These are phyloP conservation scores for Gallinago stenura DNA, from an alignment of 2,797 vertebrate genomes.

Conservation along the genomic window DNA sequence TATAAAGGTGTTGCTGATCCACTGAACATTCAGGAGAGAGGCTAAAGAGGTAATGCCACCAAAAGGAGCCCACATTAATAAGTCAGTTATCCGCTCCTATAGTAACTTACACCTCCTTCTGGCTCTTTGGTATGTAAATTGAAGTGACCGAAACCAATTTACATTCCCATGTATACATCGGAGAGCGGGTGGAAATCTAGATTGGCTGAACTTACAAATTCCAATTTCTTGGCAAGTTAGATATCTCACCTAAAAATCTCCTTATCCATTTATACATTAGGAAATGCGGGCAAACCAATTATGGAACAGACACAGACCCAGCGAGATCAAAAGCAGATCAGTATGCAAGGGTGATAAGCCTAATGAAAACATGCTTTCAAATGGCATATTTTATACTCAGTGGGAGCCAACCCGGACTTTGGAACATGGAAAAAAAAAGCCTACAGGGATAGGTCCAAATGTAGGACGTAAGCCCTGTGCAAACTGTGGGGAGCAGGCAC, in stretches of 20 bases:
- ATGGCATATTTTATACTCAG: conserved; percentile 46
- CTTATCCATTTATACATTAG: conserved; percentile 69
- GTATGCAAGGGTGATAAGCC: conserved; percentile 38
- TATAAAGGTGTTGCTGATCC: not conserved
- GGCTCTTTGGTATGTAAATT: conserved; percentile 64
- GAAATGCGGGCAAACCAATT: conserved; percentile 55
- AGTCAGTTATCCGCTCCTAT: conserved; percentile 24
- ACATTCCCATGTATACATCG: conserved; percentile 12
- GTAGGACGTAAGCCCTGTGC: not conserved
- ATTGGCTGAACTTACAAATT: conserved; percentile 54
- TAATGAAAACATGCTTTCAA: conserved; percentile 55
- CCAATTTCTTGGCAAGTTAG: conserved; percentile 61
- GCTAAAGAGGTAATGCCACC: not conserved
- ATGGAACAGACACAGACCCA: conserved; percentile 43
- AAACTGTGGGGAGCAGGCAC: not conserved
- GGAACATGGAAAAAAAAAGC: conserved; percentile 17
- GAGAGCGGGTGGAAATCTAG: conserved; percentile 49
- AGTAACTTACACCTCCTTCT: conserved; percentile 61
- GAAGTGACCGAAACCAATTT: conserved; percentile 40
- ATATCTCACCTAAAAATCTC: conserved; percentile 55
- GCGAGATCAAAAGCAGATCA: conserved; percentile 28
- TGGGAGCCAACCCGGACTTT: not conserved
- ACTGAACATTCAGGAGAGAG: not conserved
- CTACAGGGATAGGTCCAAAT: not conserved
- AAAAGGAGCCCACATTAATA: conserved; percentile 13